phyloP scores from a whole-genome alignment of 2,113 vertebrate genomes.

The Tachycineta bicolor region DNA sequence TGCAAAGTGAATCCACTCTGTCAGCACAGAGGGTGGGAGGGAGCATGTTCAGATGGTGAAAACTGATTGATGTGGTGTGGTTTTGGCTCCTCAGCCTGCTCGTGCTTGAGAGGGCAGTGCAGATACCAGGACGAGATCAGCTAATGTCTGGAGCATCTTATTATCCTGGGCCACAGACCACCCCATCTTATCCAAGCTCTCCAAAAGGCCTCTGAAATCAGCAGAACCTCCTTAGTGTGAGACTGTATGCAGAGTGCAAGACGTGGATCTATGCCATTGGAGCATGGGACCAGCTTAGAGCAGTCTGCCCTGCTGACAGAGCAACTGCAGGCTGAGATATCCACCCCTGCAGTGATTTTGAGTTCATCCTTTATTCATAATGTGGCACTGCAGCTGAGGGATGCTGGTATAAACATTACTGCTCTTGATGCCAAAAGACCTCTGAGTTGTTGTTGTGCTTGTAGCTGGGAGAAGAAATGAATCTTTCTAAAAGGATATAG shows the following conservation, averaged over 20 bases:
- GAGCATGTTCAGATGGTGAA: not conserved
- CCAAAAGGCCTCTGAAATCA: not conserved
- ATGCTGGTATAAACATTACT: not conserved
- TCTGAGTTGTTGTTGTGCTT: not conserved
- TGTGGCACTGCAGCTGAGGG: not conserved
- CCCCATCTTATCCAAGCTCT: not conserved
- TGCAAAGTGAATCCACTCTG: not conserved
- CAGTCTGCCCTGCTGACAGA: not conserved
- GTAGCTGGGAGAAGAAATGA: not conserved
- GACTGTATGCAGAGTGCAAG: not conserved
- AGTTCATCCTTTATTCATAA: not conserved
- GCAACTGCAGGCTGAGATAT: not conserved
- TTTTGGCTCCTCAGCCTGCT: not conserved
- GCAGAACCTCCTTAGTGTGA: not conserved
- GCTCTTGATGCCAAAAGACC: not conserved
- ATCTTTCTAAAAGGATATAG: not conserved
- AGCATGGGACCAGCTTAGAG: not conserved
- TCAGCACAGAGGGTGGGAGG: not conserved
- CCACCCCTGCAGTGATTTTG: not conserved
- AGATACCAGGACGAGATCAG: not conserved
- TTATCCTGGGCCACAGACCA: accelerated
- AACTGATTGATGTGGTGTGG: not conserved
- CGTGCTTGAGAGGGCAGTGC: not conserved
- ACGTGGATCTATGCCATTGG: accelerated
- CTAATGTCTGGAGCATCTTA: not conserved